Evolutionary conservation across 2,797 vertebrate species (phyloP).

Genomic region (Trichosurus vulpecula): DNA sequence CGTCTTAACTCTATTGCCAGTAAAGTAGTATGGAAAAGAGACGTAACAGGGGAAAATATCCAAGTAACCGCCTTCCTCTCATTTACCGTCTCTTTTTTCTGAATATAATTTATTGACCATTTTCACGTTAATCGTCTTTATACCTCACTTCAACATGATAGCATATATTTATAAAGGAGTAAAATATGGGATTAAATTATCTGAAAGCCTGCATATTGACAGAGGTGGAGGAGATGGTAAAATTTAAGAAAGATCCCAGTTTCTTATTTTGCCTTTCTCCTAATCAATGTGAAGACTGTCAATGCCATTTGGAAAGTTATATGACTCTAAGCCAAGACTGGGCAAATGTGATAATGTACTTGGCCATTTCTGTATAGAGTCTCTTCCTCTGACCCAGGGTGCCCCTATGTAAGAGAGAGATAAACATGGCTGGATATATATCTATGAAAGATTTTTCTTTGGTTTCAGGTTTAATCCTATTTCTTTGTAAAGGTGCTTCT

Average conservation of each 20-base stretch:
- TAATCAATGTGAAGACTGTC: conserved; percentile 26
- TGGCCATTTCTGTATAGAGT: neutral
- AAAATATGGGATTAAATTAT: conserved; percentile 33
- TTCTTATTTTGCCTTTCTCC: neutral
- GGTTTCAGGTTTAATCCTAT: neutral
- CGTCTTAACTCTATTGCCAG: neutral
- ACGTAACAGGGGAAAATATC: conserved; percentile 30
- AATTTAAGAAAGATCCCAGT: neutral
- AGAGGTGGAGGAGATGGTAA: neutral
- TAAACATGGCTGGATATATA: neutral
- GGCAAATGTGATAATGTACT: neutral
- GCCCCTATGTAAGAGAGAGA: neutral
- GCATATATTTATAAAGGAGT: conserved; percentile 29
- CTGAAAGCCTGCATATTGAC: conserved; percentile 22
- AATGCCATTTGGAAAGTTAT: conserved; percentile 21
- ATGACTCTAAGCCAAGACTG: neutral
- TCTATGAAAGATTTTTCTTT: neutral
- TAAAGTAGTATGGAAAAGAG: conserved; percentile 43
- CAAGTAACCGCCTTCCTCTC: conserved; percentile 43
- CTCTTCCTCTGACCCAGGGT: neutral
- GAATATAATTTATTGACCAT: conserved; percentile 37
- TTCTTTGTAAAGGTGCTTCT: neutral
- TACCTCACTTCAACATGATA: conserved; percentile 33
- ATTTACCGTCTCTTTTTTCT: conserved; percentile 24
- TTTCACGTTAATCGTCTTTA: conserved; percentile 61